These are phyloP conservation scores for Hypotaenidia philippensis DNA, from an alignment of 2,797 vertebrate genomes.

Conservation along the genomic window DNA sequence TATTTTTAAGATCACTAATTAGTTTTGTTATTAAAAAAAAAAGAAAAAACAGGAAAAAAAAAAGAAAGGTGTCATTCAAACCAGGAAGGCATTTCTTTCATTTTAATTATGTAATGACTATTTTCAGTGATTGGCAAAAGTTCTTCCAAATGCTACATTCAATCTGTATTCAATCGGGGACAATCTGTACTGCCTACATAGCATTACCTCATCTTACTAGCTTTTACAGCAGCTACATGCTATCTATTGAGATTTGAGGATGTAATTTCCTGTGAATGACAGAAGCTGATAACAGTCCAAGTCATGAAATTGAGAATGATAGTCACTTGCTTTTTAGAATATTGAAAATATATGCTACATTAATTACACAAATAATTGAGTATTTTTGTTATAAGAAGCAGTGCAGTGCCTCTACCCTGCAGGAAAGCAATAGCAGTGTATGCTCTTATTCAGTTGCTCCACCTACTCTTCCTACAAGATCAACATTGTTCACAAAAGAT, in stretches of 20 bases:
- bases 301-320: neutral
- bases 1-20: slow-evolving; percentile 46
- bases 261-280: slow-evolving; percentile 65
- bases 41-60: neutral
- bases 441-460: slow-evolving; percentile 33
- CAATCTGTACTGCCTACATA: slow-evolving; percentile 54
- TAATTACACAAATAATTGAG: slow-evolving; percentile 36
- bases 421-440: neutral
- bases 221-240: slow-evolving; percentile 50
- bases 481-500: slow-evolving; percentile 59
- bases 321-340: slow-evolving; percentile 23
- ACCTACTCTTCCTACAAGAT: slow-evolving; percentile 51
- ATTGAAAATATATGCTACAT: slow-evolving; percentile 49
- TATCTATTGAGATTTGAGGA: slow-evolving; percentile 58
- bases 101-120: slow-evolving; percentile 61
- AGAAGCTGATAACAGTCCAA: slow-evolving; percentile 47
- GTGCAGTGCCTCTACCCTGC: neutral
- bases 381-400: slow-evolving; percentile 48
- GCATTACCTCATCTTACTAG: slow-evolving; percentile 65
- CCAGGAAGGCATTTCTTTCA: slow-evolving; percentile 32
- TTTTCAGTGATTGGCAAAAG: slow-evolving; percentile 58
- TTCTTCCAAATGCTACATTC: slow-evolving; percentile 15
- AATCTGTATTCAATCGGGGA: slow-evolving; percentile 42
- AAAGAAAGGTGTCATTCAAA: neutral
- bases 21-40: neutral